A percentile compares a stretch with the other conserved stretches of the same genome.
Evolutionary conservation across 2,797 vertebrate genomes (phyloP).

Genomic region (Eulemur albifrons): DNA sequence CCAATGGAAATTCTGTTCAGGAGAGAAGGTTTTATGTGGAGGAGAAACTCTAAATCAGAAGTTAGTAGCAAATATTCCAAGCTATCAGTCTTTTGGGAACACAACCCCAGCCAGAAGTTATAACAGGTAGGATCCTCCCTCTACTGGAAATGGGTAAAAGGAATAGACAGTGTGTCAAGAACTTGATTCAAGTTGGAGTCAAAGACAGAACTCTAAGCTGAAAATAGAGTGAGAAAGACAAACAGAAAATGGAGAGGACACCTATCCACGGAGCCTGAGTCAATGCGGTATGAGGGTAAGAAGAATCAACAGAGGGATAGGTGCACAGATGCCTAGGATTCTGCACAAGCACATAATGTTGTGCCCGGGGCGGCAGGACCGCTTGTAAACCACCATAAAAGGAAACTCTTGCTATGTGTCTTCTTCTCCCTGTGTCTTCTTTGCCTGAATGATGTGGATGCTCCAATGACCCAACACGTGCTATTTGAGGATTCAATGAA

Average conservation of each 20-base stretch:
- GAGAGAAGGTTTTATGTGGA: neutral
- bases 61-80: neutral
- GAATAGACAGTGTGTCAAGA: neutral
- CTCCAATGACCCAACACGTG: neutral
- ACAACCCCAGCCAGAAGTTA: neutral
- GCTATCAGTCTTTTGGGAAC: neutral
- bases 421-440: neutral
- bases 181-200: neutral
- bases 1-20: neutral
- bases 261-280: neutral
- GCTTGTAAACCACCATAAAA: neutral
- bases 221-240: neutral
- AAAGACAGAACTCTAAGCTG: neutral
- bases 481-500: neutral
- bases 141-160: neutral
- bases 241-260: neutral
- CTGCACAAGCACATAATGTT: neutral
- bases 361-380: neutral
- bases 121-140: neutral
- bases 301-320: neutral
- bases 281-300: neutral
- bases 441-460: neutral
- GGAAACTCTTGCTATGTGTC: neutral
- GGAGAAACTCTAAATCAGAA: neutral
- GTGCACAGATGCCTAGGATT: neutral